A percentile compares a stretch with the other conserved stretches of the same genome.
Evolutionary conservation across 2,113 vertebrate genomes (phyloP).

Genomic region (Loxodonta africana): DNA sequence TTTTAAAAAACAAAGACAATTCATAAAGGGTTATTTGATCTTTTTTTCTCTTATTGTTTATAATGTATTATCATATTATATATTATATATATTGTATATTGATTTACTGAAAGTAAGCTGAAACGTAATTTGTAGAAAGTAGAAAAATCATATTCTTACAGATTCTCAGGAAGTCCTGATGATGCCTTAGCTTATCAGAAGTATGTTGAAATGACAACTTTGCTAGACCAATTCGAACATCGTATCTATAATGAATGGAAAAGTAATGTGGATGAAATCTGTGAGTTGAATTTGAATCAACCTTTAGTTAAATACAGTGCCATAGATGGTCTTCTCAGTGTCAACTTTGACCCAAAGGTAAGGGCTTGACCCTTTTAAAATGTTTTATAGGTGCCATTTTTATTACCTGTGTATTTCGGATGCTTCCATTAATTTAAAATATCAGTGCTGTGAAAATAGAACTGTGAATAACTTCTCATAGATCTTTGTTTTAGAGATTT

Average conservation of each 20-base stretch:
- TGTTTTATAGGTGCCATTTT: neutral
- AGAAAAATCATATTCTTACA: constrained; percentile 71
- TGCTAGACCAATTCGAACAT: constrained; percentile 89
- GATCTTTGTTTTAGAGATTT: neutral
- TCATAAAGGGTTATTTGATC: neutral
- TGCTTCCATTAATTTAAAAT: neutral
- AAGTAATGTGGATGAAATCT: constrained; percentile 87
- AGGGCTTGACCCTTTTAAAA: constrained; percentile 15
- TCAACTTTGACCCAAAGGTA: constrained; percentile 93
- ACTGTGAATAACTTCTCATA: neutral
- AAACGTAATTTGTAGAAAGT: neutral
- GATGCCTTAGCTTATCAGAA: constrained; percentile 85
- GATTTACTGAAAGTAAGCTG: neutral
- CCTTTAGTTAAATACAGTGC: constrained; percentile 87
- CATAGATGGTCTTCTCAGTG: constrained; percentile 87
- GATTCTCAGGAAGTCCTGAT: constrained; percentile 84
- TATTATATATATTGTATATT: neutral
- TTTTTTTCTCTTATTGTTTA: neutral
- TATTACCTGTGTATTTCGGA: neutral
- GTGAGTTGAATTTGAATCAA: constrained; percentile 91
- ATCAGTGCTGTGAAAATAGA: neutral
- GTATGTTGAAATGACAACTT: constrained; percentile 88
- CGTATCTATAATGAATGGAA: constrained; percentile 89
- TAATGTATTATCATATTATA: neutral
- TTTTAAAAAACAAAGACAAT: constrained; percentile 18